Conservation (phyloP, 37 sponge, comb jelly and placozoan genomes). For the Cliona cf. orientalis region DNA sequence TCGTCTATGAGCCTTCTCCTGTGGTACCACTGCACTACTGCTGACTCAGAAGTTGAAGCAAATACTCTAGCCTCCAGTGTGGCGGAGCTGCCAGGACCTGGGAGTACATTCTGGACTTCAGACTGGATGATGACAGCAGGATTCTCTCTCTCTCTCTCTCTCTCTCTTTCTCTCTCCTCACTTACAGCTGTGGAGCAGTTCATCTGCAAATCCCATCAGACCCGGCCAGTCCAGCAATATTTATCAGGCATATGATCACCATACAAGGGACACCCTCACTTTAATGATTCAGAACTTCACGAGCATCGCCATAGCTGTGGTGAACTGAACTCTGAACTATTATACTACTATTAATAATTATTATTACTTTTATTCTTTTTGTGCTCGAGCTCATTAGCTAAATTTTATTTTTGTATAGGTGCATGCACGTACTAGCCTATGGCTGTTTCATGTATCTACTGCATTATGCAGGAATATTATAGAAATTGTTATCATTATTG, state of each 20-base stretch:
- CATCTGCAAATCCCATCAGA: too few species aligned
- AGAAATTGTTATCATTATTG: too few species aligned
- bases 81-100: neutral
- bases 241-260: neutral
- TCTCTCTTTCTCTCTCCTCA: neutral
- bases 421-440: too few species aligned
- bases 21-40: neutral
- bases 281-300: neutral
- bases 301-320: neutral
- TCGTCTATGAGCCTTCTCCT: neutral
- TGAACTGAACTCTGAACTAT: too few species aligned
- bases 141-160: neutral
- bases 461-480: too few species aligned
- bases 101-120: neutral
- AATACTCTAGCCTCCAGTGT: neutral
- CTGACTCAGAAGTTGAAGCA: neutral
- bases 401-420: too few species aligned
- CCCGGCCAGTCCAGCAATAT: neutral
- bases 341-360: too few species aligned
- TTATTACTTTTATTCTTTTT: too few species aligned
- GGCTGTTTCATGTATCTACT: too few species aligned
- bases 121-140: conserved; percentile 9
- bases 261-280: neutral
- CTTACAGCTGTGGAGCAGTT: conserved; percentile 42
- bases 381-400: too few species aligned